These are phyloP conservation scores for Aricia artaxerxes DNA, from an alignment of 2,888 invertebrate species.

Conservation along the genomic window DNA sequence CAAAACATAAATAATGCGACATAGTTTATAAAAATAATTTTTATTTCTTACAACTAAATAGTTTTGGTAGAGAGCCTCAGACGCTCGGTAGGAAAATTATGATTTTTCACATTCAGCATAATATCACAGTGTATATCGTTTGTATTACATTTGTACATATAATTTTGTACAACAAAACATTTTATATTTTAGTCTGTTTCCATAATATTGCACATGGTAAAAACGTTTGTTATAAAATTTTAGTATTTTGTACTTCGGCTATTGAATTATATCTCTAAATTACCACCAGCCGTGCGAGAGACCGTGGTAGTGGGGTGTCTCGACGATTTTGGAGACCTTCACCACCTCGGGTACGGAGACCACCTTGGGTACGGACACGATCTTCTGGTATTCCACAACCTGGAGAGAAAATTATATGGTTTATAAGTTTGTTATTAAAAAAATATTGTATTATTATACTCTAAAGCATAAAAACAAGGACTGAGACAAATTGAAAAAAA, in stretches of 20 bases:
- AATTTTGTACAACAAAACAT: too few species aligned
- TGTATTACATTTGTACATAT: not conserved
- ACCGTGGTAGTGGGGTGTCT: conserved; percentile 45
- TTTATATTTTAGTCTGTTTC: too few species aligned
- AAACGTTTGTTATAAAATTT: not conserved
- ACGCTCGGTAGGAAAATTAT: not conserved
- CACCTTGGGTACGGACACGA: conserved; percentile 56
- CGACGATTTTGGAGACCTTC: conserved; percentile 50
- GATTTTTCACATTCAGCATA: not conserved
- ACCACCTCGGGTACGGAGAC: conserved; percentile 55
- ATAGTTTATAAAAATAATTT: conserved; percentile 32
- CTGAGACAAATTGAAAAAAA: too few species aligned
- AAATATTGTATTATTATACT: too few species aligned
- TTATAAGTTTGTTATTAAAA: too few species aligned
- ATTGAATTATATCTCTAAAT: not conserved
- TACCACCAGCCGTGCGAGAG: conserved; percentile 54
- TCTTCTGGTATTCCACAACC: conserved; percentile 56
- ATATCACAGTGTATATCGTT: not conserved
- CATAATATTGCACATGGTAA: not conserved
- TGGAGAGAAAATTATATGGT: conserved; percentile 45
- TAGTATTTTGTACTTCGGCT: not conserved
- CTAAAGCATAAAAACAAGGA: too few species aligned
- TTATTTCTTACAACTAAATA: conserved; percentile 39
- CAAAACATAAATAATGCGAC: not conserved
- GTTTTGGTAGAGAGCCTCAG: conserved; percentile 42